Conservation (phyloP, 2,113 vertebrate genomes). For the Elachura formosa region DNA sequence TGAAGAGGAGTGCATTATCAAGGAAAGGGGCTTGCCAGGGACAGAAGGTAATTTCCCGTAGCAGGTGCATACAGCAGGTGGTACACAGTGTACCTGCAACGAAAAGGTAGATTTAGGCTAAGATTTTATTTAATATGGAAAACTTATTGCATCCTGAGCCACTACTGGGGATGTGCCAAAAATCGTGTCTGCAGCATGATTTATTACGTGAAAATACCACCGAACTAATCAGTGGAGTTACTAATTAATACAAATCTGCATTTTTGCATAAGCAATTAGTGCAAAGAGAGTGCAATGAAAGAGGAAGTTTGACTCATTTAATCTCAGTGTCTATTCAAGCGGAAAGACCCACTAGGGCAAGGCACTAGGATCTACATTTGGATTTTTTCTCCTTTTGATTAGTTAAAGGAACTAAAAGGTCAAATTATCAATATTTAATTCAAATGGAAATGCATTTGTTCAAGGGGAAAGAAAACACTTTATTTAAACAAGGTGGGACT, state of each 20-base stretch:
- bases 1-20: conserved; percentile 39
- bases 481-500: conserved; percentile 69
- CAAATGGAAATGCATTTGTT: conserved; percentile 75
- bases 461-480: conserved; percentile 70
- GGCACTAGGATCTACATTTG: conserved; percentile 73
- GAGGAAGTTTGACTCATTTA: conserved; percentile 84
- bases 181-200: conserved; percentile 82
- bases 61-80: conserved; percentile 82
- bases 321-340: conserved; percentile 80
- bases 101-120: conserved; percentile 77
- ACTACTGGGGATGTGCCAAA: conserved; percentile 80
- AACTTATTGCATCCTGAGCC: conserved; percentile 75
- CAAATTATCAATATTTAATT: conserved; percentile 89
- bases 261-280: conserved; percentile 94
- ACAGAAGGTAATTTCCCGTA: conserved; percentile 74
- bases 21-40: conserved; percentile 66
- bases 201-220: conserved; percentile 88
- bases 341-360: conserved; percentile 79
- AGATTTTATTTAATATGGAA: conserved; percentile 81
- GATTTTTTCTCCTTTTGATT: conserved; percentile 79
- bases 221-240: conserved; percentile 88
- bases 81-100: conserved; percentile 72
- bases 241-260: conserved; percentile 95
- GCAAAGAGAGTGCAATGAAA: conserved; percentile 78
- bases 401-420: conserved; percentile 83